These are phyloP conservation scores for Spea multiplicata DNA, from an alignment of 2,113 vertebrate species.

Conservation along the genomic window DNA sequence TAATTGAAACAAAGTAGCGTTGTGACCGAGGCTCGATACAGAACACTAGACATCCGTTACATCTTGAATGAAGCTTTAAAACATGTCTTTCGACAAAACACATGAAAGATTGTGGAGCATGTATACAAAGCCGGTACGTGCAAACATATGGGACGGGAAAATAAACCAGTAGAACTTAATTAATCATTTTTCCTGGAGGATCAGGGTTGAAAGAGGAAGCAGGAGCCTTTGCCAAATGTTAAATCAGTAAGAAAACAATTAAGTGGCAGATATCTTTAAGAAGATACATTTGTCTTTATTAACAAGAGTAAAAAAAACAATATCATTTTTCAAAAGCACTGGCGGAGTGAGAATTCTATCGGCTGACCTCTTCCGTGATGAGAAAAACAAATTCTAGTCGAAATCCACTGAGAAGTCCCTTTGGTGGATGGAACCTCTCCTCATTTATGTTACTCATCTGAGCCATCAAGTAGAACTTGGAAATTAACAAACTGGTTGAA, in stretches of 20 bases:
- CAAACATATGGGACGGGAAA: constrained; percentile 1
- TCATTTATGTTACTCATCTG: too few species aligned
- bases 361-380: too few species aligned
- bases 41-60: neutral
- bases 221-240: neutral
- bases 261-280: constrained; percentile 8
- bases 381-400: too few species aligned
- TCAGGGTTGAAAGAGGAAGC: constrained; percentile 14
- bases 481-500: too few species aligned
- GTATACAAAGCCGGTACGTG: neutral
- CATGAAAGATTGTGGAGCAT: neutral
- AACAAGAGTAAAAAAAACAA: constrained; percentile 11
- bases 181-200: neutral
- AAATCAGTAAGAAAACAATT: constrained; percentile 19
- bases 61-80: neutral
- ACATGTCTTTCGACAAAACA: neutral
- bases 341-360: constrained; percentile 16
- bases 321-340: constrained; percentile 4
- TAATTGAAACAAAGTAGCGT: neutral
- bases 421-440: too few species aligned
- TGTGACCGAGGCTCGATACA: neutral
- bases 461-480: too few species aligned
- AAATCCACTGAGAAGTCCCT: too few species aligned
- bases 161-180: neutral
- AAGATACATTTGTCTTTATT: constrained; percentile 20